phyloP scores from a whole-genome alignment of 2,797 vertebrate genomes.

The Denticeps clupeoides region DNA sequence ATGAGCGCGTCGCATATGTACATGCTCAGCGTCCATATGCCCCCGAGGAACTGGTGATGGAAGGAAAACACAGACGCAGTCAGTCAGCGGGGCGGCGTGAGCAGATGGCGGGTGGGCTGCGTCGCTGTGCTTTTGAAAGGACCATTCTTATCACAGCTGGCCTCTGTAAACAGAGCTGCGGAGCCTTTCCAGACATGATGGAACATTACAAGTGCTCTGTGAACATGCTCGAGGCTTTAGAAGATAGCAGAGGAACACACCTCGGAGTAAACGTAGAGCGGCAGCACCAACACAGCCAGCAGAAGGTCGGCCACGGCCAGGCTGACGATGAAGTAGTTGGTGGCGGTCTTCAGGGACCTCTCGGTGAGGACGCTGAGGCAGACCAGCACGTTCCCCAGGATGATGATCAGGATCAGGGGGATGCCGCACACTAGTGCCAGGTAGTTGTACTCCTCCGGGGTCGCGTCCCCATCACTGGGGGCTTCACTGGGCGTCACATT shows the following conservation, averaged over 20 bases:
- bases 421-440: slow-evolving; percentile 49
- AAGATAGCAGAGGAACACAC: slow-evolving; percentile 27
- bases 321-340: slow-evolving; percentile 65
- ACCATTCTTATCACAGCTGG: slow-evolving; percentile 11
- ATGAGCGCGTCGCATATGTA: slow-evolving; percentile 46
- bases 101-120: no score
- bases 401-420: slow-evolving; percentile 51
- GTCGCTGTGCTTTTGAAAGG: no score
- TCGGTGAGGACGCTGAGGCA: slow-evolving; percentile 60
- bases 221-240: not conserved
- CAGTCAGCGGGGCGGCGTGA: no score
- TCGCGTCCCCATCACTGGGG: slow-evolving; percentile 6
- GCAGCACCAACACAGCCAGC: slow-evolving; percentile 57
- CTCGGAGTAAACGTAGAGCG: slow-evolving; percentile 61
- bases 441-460: slow-evolving; percentile 44
- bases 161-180: not conserved
- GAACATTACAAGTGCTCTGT: not conserved
- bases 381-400: slow-evolving; percentile 59
- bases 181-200: not conserved
- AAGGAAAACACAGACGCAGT: no score
- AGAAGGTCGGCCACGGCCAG: slow-evolving; percentile 57
- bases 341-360: slow-evolving; percentile 59
- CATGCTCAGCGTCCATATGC: slow-evolving; percentile 46
- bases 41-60: slow-evolving; percentile 51
- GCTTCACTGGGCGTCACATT: slow-evolving; percentile 39